Evolutionary conservation across 1,140 invertebrate species (phyloP).

Genomic region (Drosophila lacteicornis): DNA sequence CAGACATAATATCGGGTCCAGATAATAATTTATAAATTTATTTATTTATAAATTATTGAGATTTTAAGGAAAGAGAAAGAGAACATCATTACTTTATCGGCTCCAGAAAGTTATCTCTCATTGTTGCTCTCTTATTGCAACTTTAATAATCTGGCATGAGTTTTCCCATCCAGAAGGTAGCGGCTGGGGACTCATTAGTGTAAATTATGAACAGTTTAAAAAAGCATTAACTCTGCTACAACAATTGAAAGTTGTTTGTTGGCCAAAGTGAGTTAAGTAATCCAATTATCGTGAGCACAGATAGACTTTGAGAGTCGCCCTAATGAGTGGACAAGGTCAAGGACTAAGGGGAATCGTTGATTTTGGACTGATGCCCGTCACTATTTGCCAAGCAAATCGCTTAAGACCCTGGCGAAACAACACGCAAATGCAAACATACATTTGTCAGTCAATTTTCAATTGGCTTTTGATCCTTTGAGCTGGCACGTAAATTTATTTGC

Average conservation of each 20-base stretch:
- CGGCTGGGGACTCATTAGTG: conserved; percentile 46
- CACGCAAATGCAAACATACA: conserved; percentile 47
- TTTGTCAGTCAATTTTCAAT: conserved; percentile 79
- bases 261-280: conserved; percentile 9
- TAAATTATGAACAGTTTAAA: conserved; percentile 69
- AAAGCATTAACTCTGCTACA: conserved; percentile 43
- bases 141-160: conserved; percentile 27
- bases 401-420: conserved; percentile 41
- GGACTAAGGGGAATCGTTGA: conserved; percentile 17
- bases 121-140: neutral
- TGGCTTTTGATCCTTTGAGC: conserved; percentile 73
- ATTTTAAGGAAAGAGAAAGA: too few relatives aligned
- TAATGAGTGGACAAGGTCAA: conserved; percentile 35
- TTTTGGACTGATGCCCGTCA: conserved; percentile 4
- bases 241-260: conserved; percentile 2
- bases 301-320: neutral
- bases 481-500: conserved; percentile 76
- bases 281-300: conserved; percentile 8
- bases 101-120: too few relatives aligned
- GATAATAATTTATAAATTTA: too few relatives aligned
- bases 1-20: too few relatives aligned
- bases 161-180: conserved; percentile 1
- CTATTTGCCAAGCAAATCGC: conserved; percentile 36
- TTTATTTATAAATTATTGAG: too few relatives aligned
- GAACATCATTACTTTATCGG: too few relatives aligned